Conservation (phyloP, 2,888 invertebrate species). For the Diadegma fenestrale region DNA sequence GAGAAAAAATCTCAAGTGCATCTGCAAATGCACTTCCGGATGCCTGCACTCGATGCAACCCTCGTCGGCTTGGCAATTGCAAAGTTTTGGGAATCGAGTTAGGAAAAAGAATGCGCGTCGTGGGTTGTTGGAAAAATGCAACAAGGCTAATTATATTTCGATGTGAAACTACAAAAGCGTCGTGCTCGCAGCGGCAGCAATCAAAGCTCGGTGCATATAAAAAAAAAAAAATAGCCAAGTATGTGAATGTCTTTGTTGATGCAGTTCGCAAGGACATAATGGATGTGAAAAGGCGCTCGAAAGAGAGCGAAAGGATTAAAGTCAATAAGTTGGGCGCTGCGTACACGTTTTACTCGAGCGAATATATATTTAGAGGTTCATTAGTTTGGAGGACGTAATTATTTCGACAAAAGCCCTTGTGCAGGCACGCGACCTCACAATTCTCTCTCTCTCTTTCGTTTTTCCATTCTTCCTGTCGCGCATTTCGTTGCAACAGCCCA, state of each 20-base stretch:
- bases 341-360: constrained; percentile 67
- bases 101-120: no score
- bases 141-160: constrained; percentile 70
- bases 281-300: constrained; percentile 75
- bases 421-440: constrained; percentile 81
- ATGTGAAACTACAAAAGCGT: constrained; percentile 62
- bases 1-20: no score
- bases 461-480: constrained; percentile 8
- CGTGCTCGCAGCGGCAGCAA: constrained; percentile 33
- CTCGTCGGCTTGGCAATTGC: no score
- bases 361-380: constrained; percentile 83
- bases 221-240: not conserved
- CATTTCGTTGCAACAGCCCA: constrained; percentile 42
- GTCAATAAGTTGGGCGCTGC: constrained; percentile 80
- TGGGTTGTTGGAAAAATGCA: constrained; percentile 58
- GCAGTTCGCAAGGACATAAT: constrained; percentile 68
- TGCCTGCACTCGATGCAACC: no score
- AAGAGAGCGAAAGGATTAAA: constrained; percentile 77
- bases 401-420: constrained; percentile 79
- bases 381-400: constrained; percentile 82
- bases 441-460: not conserved
- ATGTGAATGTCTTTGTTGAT: not conserved
- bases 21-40: no score
- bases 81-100: no score
- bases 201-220: constrained; percentile 34